These are phyloP conservation scores for Miichthys miiuy DNA, from an alignment of 2,797 vertebrate species.

Conservation along the genomic window DNA sequence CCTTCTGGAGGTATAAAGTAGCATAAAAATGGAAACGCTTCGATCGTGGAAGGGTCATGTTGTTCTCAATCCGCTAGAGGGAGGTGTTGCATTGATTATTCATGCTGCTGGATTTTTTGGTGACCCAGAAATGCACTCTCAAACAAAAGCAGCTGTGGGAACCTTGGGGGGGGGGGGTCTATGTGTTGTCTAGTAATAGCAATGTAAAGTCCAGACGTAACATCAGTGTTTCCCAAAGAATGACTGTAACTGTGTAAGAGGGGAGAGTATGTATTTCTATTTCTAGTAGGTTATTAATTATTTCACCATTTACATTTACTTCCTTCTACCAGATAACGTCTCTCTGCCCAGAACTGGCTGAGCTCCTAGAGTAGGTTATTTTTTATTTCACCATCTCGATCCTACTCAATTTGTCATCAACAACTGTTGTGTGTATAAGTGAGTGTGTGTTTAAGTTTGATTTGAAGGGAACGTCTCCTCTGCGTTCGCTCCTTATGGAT, in stretches of 20 bases:
- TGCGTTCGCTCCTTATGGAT: background rate
- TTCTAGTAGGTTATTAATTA: no score
- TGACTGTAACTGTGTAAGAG: no score
- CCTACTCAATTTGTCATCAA: no score
- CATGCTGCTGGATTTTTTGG: background rate
- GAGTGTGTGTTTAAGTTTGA: background rate
- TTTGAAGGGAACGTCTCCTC: background rate
- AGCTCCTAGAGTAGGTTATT: no score
- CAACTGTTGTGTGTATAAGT: no score
- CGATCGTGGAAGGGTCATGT: background rate
- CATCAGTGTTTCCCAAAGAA: no score
- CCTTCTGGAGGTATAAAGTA: no score
- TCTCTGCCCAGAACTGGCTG: no score
- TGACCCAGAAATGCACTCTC: background rate
- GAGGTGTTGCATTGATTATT: slow-evolving; percentile 22
- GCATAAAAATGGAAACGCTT: background rate
- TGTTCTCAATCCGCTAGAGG: slow-evolving; percentile 47
- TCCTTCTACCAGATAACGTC: no score
- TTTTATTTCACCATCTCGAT: no score
- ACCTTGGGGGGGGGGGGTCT: background rate
- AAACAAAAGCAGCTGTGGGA: background rate
- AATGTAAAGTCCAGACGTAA: background rate
- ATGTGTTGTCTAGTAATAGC: background rate
- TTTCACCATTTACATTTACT: no score
- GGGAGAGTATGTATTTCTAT: no score